Conservation (phyloP, 2,797 vertebrate genomes). For the Okamejei kenojei region DNA sequence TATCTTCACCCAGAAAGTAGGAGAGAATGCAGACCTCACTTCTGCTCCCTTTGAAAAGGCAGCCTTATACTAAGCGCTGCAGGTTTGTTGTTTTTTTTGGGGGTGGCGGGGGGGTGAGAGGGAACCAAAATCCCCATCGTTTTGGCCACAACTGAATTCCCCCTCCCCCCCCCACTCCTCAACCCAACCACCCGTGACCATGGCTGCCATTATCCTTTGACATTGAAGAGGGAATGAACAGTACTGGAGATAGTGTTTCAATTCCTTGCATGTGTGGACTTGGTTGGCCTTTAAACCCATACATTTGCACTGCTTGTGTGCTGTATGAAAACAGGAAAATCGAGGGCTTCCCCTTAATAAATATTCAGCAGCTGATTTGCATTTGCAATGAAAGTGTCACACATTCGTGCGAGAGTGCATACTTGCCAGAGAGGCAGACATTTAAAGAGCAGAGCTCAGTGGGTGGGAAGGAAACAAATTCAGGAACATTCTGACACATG, state of each 20-base stretch:
- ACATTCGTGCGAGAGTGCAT: background rate
- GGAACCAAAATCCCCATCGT: too few relatives aligned
- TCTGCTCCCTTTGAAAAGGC: too few relatives aligned
- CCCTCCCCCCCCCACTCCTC: too few relatives aligned
- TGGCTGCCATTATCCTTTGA: background rate
- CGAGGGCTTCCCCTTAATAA: background rate
- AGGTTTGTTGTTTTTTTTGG: too few relatives aligned
- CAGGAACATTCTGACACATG: background rate
- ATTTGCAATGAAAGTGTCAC: background rate
- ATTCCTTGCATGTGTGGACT: background rate
- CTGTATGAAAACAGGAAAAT: background rate
- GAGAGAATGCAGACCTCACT: too few relatives aligned
- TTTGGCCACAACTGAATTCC: too few relatives aligned
- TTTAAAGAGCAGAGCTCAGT: background rate
- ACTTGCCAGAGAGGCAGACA: background rate
- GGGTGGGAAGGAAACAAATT: slow-evolving; percentile 4
- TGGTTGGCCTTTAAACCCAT: background rate
- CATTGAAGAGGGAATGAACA: background rate
- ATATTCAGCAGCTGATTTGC: background rate
- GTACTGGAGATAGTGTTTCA: background rate
- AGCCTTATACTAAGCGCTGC: too few relatives aligned
- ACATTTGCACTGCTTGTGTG: background rate
- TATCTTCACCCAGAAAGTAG: too few relatives aligned
- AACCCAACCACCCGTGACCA: too few relatives aligned
- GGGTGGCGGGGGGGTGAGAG: too few relatives aligned